Evolutionary conservation across 2,113 vertebrate species (phyloP), one percentile per base, ranked within the genome.

Genomic region (Bufo bufo): DNA sequence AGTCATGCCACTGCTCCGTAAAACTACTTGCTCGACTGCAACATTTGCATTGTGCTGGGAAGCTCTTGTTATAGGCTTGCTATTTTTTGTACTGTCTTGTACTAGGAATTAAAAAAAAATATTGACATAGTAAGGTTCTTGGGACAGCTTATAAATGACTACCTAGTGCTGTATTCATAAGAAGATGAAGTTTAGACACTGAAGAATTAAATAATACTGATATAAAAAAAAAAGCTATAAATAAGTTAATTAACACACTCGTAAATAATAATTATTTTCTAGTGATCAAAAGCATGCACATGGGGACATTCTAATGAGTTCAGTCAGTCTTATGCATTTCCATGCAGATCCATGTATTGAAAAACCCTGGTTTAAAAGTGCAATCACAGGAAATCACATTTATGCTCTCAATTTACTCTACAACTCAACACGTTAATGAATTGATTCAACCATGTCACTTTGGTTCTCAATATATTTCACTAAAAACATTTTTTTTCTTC

Each of bases 301-400:
- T 84, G 45, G 50, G 66, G 45, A 52, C 8, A 7, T 54, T 71
- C 47, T 84, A 84, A 84, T 84, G 82, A 84, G 65, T 54, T 84
- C 82, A 84, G 65, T 84, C 82, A 84, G 82, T 56, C 82, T 84
- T 50, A 84, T 71, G 50, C 66, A 19, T 84, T 82, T 71, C 56
- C 50, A 84, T 84, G 82, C 20, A 54, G 65, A 84, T 69, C 16
- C 47, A 33, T 54, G 45, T 71, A 69, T 50, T 52, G 52, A 82
- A 82, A 45, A 14, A 81, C 23, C 33, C 0, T 1, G 16, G 54
- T 59, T 81, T 81, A 59, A 49, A 49, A 77, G 74, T 19, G 74
- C 74, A 77, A 45, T 82, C 43, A 82, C 23, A n/a, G 80, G 66
- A n/a, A 66, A 63, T 66, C 80, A 66, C 80, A n/a, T 50, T 20